Conservation (phyloP, 2,888 invertebrate genomes). For the Hesperia comma region DNA sequence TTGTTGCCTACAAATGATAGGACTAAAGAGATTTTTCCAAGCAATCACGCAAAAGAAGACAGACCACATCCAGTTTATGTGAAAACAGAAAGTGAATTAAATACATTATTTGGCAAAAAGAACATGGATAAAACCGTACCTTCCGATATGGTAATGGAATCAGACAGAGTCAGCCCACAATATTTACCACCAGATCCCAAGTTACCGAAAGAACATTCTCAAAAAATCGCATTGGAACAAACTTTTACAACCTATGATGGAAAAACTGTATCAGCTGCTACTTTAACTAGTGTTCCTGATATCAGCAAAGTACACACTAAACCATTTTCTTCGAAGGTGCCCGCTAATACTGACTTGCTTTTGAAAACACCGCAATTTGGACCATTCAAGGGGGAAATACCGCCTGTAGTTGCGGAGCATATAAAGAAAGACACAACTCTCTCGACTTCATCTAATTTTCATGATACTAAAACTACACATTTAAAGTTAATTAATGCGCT, state of each 20-base stretch:
- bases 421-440: conserved; percentile 50
- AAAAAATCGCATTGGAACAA: conserved; percentile 64
- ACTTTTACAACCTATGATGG: conserved; percentile 90
- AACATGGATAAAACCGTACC: conserved; percentile 74
- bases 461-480: conserved; percentile 61
- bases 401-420: conserved; percentile 68
- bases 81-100: conserved; percentile 64
- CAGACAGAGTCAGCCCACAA: conserved; percentile 88
- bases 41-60: conserved; percentile 76
- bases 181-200: conserved; percentile 88
- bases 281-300: conserved; percentile 83
- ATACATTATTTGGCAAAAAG: conserved; percentile 67
- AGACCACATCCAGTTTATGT: conserved; percentile 79
- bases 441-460: conserved; percentile 39
- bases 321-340: conserved; percentile 72
- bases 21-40: conserved; percentile 74
- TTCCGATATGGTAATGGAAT: conserved; percentile 87
- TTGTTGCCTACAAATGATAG: conserved; percentile 64
- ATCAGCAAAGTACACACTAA: conserved; percentile 62
- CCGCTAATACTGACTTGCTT: conserved; percentile 81
- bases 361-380: conserved; percentile 89
- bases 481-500: conserved; percentile 66
- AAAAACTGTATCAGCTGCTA: conserved; percentile 87
- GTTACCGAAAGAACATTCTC: conserved; percentile 72
- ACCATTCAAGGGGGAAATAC: conserved; percentile 89